Percentiles rank a stretch among this genome's conserved stretches.
Conservation (phyloP, 2,888 invertebrate species). For the Drosophila melanocephala region DNA sequence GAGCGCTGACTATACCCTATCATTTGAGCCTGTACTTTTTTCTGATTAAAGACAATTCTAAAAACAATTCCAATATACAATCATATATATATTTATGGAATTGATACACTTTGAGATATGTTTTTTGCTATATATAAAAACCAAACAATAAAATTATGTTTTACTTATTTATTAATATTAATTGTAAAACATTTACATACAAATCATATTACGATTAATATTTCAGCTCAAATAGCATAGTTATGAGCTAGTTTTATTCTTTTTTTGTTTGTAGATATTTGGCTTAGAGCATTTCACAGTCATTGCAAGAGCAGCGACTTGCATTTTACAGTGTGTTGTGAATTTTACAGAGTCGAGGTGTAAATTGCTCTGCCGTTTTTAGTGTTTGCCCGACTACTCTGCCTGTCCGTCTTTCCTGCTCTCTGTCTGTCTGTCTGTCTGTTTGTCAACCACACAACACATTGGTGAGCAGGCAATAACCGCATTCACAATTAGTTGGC, state of each 20-base stretch:
- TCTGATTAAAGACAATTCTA: too few relatives aligned
- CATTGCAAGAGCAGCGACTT: conserved; percentile 10
- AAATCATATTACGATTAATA: not conserved
- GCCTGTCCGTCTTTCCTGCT: not conserved
- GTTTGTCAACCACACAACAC: conserved; percentile 23
- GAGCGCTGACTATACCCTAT: conserved; percentile 36
- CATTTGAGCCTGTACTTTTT: not conserved
- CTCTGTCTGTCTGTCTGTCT: not conserved
- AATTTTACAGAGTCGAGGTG: conserved; percentile 66
- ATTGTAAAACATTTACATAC: not conserved
- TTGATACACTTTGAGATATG: too few relatives aligned
- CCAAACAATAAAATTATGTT: too few relatives aligned
- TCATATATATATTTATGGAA: too few relatives aligned
- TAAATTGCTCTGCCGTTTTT: conserved; percentile 67
- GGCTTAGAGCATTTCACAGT: conserved; percentile 37
- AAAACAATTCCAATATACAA: too few relatives aligned
- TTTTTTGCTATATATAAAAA: too few relatives aligned
- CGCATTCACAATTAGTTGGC: conserved; percentile 67
- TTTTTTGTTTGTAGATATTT: not conserved
- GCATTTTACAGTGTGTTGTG: conserved; percentile 50
- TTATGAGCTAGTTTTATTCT: not conserved
- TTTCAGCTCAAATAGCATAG: not conserved
- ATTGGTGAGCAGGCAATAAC: conserved; percentile 13
- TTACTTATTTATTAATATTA: not conserved
- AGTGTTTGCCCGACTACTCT: conserved; percentile 19